Base-by-base conservation (phyloP, 2,113 vertebrate species). In the Thoracochromis brauschi region DNA sequence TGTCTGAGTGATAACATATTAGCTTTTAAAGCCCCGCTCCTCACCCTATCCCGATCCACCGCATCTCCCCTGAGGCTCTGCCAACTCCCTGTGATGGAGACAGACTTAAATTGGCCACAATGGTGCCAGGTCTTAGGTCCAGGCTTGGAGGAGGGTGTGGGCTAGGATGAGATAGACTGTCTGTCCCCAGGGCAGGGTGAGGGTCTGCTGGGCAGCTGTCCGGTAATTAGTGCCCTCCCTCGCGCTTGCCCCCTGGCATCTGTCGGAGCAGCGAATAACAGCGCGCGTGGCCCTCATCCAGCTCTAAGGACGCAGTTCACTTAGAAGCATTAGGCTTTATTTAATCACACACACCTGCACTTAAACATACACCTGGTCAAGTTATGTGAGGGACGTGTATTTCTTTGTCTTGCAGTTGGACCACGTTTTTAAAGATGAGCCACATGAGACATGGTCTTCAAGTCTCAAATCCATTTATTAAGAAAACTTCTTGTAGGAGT, bases 161-260 rank as follows among this genome's bases (percentile, higher is more conserved):
- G 80, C 65, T 93, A 7, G 71, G 71, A 91, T 88, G 92, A 94
- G 94, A 92, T 88, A 87, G 93, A 89, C 81, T 54, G 54, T 86
- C 58, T 35, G 87, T 96, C 95, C 94, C 95, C 85, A 75, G 93
- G 96, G 94, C 92, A 45, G 89, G 91, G 93, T 93, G 88, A 91
- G 94, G 95, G 93, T 96, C 94, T 95, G 93, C 90, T 95, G 96
- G 96, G 95, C 96, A 97, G 95, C 96, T 96, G 96, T 96, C 95
- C 94, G 95, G 93, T 97, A 97, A 96, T 97, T 96, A 97, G 95
- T 96, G 94, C 93, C 92, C 93, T 96, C 95, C 95, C 96, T 92
- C 73, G 87, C 38, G 92, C 85, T 93, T 92, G 95, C 92, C 94
- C 94, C 92, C 91, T 92, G 90, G 95, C 96, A 97, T 95, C 95